These are phyloP conservation scores for Drosophila quadrilineata DNA, from an alignment of 1,140 invertebrate genomes.

Conservation along the genomic window DNA sequence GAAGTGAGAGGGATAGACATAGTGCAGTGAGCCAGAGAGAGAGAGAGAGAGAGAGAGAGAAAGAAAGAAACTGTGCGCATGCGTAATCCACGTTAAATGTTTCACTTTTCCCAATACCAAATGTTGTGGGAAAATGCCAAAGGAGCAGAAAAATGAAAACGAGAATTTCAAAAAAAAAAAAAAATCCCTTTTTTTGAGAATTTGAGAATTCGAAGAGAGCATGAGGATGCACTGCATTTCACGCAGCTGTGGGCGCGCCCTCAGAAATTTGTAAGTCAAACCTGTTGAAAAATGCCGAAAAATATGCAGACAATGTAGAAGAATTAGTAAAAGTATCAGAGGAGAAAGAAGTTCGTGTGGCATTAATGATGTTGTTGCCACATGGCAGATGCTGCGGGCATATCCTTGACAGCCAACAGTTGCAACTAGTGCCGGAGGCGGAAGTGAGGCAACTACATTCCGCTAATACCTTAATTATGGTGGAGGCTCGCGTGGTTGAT, in stretches of 20 bases:
- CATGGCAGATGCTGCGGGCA: constrained; percentile 53
- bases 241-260: no score
- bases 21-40: background rate
- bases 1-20: no score
- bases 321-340: background rate
- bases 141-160: no score
- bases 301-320: no score
- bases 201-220: no score
- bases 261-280: constrained; percentile 33
- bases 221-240: no score
- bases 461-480: background rate
- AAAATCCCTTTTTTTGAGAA: no score
- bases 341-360: constrained; percentile 19
- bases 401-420: constrained; percentile 60
- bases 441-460: background rate
- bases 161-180: no score
- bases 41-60: background rate
- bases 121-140: constrained; percentile 21
- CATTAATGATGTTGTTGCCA: constrained; percentile 36
- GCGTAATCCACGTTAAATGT: constrained; percentile 59
- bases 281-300: constrained; percentile 37
- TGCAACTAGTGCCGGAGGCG: no score
- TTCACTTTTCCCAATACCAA: constrained; percentile 11
- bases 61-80: constrained; percentile 14
- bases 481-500: background rate